Percentiles rank a stretch among this genome's conserved stretches.
Evolutionary conservation across 2,113 vertebrate species (phyloP).

Genomic region (Todiramphus chloris): DNA sequence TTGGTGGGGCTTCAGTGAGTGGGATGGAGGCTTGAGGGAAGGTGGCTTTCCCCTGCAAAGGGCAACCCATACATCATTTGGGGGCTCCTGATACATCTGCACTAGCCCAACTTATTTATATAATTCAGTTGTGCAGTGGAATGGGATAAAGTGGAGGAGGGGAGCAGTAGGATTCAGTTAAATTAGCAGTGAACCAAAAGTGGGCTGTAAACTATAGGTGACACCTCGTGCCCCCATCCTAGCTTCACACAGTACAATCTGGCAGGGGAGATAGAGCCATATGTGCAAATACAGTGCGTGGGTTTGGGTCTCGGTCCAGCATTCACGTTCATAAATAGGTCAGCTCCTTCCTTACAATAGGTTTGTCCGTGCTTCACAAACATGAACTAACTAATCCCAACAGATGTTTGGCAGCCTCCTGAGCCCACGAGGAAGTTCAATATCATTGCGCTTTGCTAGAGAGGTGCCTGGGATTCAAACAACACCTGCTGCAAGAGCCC

Average conservation of each 20-base stretch:
- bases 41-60: not conserved
- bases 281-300: not conserved
- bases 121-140: not conserved
- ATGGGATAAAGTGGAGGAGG: not conserved
- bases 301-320: not conserved
- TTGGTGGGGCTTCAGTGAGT: not conserved
- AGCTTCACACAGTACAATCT: not conserved
- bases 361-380: not conserved
- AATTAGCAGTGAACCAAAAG: not conserved
- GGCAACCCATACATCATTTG: not conserved
- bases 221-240: not conserved
- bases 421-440: conserved; percentile 27
- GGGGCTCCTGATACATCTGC: not conserved
- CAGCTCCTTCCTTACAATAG: not conserved
- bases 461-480: not conserved
- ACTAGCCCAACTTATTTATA: not conserved
- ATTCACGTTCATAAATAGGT: not conserved
- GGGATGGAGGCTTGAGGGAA: not conserved
- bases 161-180: not conserved
- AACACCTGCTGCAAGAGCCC: conserved; percentile 2
- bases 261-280: not conserved
- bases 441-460: conserved; percentile 16
- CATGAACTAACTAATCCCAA: conserved; percentile 33
- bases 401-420: conserved; percentile 39
- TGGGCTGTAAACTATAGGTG: not conserved